Conservation (phyloP, 2,888 invertebrate genomes). For the Opisthograptis luteolata region DNA sequence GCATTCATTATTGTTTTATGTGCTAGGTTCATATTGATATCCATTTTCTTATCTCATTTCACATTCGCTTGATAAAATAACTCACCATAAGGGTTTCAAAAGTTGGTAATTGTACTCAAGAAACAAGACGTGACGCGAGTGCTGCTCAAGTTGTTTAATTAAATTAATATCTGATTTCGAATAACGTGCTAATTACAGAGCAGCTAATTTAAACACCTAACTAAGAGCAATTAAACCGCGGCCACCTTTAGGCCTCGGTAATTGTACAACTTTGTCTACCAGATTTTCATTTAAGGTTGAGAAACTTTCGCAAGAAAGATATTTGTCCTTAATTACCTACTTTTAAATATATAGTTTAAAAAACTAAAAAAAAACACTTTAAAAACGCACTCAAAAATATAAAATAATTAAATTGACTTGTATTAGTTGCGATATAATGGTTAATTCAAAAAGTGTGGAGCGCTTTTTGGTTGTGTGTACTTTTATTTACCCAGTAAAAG, state of each 20-base stretch:
- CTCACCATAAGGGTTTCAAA: background rate
- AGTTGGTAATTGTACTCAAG: background rate
- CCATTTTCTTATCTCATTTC: background rate
- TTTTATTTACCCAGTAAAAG: too few species aligned
- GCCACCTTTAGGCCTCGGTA: conserved; percentile 17
- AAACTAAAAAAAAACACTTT: too few species aligned
- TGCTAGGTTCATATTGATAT: too few species aligned
- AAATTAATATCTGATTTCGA: conserved; percentile 34
- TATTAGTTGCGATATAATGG: too few species aligned
- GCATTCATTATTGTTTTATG: too few species aligned
- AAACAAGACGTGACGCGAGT: conserved; percentile 16
- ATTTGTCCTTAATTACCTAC: conserved; percentile 15
- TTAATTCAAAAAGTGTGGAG: too few species aligned
- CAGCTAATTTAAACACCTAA: conserved; percentile 31
- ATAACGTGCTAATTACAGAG: conserved; percentile 35
- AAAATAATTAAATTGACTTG: too few species aligned
- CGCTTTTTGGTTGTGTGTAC: too few species aligned
- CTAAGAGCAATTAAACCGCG: conserved; percentile 23
- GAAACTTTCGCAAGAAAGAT: conserved; percentile 19
- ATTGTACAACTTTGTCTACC: conserved; percentile 25
- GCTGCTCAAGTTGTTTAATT: conserved; percentile 16
- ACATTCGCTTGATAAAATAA: background rate
- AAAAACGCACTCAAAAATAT: too few species aligned
- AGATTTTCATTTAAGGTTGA: conserved; percentile 23
- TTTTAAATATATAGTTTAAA: too few species aligned